Base-by-base conservation (phyloP, 2,888 invertebrate genomes). In the Scaptomyza tumidula region DNA sequence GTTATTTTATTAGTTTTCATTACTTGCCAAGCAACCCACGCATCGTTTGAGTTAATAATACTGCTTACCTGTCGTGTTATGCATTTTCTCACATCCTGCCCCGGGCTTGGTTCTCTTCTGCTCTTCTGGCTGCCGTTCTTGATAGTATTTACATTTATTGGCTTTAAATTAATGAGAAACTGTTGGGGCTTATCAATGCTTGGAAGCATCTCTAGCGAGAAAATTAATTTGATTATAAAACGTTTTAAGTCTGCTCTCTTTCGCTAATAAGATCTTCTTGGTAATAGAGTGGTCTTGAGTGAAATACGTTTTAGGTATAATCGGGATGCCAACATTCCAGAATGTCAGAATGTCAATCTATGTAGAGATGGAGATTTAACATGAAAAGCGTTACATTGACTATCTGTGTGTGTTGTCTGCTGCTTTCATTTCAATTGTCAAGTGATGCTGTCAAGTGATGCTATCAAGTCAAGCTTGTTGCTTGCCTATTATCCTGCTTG, bases 91-190 rank as follows among this genome's bases (percentile, higher is more conserved):
- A 29, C 3, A 11, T 7, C 11, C 10, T 11, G 13, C 24, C 16
- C 35, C 6, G 7, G 37, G n/a, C 14, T 39, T 14, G 14, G 35
- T 19, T 4, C n/a, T n/a, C n/a, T n/a, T n/a, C n/a, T 6, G 16
- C 29, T 31, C 5, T 33, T 24, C 24, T 14, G 10, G n/a, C 37
- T 45, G 29, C 46, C 59, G 50, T 31, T 54, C 66, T 52, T 70
- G 56, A 66, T 80, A 73, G 70, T 86, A 71, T 79, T 68, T 71
- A 68, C 67, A 77, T 70, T 79, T 71, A 84, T 84, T 84, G 79
- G 85, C 79, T 52, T 77, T 84, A 81, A 84, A 84, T 86, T 79
- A 86, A 79, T 79, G 71, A 68, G 56, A 86, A 84, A 81, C 81
- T 75, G 71, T 75, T 56, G 33, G 53, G 57, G 81, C 71, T 84